A percentile compares a stretch with the other conserved stretches of the same genome.
Evolutionary conservation across 2,888 invertebrate genomes (phyloP).

Genomic region (Rhyacophila evoluta): DNA sequence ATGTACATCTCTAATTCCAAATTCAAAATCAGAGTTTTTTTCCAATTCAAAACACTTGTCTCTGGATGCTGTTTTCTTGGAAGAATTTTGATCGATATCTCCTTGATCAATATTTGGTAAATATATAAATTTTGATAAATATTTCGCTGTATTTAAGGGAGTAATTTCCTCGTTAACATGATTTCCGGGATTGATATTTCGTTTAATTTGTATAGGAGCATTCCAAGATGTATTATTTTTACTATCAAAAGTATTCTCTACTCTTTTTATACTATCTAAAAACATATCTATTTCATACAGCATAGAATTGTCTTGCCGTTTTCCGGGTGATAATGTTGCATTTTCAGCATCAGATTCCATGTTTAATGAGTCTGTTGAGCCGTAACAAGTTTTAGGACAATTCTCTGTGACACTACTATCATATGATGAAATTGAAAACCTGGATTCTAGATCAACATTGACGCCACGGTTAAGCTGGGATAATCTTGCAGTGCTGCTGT

Average conservation of each 20-base stretch:
- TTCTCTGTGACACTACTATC: constrained; percentile 37
- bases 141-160: not conserved
- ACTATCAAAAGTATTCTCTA: constrained; percentile 57
- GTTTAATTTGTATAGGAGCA: not conserved
- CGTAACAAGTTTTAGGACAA: constrained; percentile 51
- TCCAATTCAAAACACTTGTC: constrained; percentile 50
- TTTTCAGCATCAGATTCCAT: constrained; percentile 67
- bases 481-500: not conserved
- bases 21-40: constrained; percentile 51
- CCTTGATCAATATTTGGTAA: not conserved
- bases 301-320: constrained; percentile 65
- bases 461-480: not conserved
- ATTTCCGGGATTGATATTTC: not conserved
- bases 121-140: constrained; percentile 28
- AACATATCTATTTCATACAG: constrained; percentile 68
- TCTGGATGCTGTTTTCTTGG: no score
- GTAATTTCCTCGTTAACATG: not conserved
- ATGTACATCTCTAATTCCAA: constrained; percentile 58
- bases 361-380: constrained; percentile 59
- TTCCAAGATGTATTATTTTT: not conserved
- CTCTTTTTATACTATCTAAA: constrained; percentile 60
- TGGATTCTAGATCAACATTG: constrained; percentile 53
- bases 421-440: constrained; percentile 35
- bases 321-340: constrained; percentile 66
- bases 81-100: no score